Conservation (phyloP, 2,113 vertebrate species). For the Callorhinus ursinus region DNA sequence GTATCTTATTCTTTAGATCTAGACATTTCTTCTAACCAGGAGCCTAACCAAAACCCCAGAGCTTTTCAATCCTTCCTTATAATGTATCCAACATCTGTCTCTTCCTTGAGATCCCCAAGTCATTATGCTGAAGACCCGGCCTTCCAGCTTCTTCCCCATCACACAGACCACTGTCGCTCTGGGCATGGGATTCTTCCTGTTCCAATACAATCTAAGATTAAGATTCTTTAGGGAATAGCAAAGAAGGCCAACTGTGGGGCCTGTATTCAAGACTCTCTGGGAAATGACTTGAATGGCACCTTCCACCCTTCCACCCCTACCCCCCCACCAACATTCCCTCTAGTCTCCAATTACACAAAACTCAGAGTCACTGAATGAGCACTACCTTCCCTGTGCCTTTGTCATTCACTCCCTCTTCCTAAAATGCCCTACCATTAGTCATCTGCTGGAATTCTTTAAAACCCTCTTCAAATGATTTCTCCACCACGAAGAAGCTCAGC, state of each 20-base stretch:
- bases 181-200: background rate
- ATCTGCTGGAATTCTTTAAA: background rate
- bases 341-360: background rate
- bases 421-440: background rate
- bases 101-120: background rate
- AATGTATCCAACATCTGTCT: background rate
- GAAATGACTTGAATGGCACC: background rate
- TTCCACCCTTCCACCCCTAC: background rate
- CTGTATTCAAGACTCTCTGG: background rate
- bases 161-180: background rate
- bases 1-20: background rate
- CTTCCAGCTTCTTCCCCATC: background rate
- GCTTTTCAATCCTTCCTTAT: background rate
- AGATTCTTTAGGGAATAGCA: background rate
- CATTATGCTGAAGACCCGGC: background rate
- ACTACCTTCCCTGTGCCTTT: background rate
- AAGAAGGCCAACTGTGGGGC: background rate
- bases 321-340: background rate
- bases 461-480: background rate
- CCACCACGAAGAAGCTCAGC: background rate
- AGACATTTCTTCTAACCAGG: background rate
- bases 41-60: background rate
- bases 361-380: background rate
- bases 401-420: background rate
- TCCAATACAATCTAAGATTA: background rate